Percentiles rank a stretch among this genome's conserved stretches.
phyloP scores from a whole-genome alignment of 2,888 invertebrate genomes.

The Cephus runcator region DNA sequence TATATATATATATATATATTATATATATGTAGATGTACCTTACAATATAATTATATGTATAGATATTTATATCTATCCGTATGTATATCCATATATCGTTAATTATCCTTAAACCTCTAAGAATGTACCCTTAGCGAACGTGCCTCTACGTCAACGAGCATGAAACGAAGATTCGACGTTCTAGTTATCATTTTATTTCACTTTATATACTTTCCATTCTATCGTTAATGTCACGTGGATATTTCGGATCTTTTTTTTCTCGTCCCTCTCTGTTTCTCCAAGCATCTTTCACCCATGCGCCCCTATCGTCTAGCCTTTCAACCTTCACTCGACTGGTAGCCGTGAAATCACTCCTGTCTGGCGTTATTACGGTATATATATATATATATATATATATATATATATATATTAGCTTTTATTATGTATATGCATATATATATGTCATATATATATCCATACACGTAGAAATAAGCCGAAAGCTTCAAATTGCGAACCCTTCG shows the following conservation, averaged over 20 bases:
- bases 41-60: constrained; percentile 20
- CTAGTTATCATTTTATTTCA: constrained; percentile 11
- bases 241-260: neutral
- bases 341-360: neutral
- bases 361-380: neutral
- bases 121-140: constrained; percentile 7
- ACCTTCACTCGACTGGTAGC: neutral
- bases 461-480: neutral
- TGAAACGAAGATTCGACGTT: neutral
- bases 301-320: neutral
- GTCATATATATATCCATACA: neutral
- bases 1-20: constrained; percentile 24
- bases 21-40: constrained; percentile 24
- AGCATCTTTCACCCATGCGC: neutral
- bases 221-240: neutral
- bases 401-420: too few relatives aligned
- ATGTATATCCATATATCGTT: constrained; percentile 6
- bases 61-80: constrained; percentile 14
- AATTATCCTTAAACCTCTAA: neutral
- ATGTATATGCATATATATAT: neutral
- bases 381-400: too few relatives aligned
- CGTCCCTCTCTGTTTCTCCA: neutral
- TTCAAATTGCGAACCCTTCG: constrained; percentile 2
- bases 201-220: neutral
- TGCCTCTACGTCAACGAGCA: neutral